Conservation (phyloP, 2,797 vertebrate species). For the Onychomys torridus region DNA sequence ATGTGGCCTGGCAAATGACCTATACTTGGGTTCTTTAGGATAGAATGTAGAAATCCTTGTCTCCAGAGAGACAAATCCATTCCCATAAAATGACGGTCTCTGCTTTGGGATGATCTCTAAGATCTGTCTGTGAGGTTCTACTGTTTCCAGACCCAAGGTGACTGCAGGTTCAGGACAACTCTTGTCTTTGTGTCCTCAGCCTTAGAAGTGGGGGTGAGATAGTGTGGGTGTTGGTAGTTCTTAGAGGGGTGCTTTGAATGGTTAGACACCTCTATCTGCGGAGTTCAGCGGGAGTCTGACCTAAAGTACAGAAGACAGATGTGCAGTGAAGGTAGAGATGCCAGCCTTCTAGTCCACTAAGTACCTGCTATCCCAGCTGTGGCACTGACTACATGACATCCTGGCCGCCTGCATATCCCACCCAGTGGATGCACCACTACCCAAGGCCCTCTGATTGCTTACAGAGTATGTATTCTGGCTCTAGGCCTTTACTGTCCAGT, state of each 20-base stretch:
- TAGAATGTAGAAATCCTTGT: not conserved
- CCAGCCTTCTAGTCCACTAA: not conserved
- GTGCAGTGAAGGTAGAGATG: not conserved
- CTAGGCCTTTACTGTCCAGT: too few relatives aligned
- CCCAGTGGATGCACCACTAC: accelerated
- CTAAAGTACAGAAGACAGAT: not conserved
- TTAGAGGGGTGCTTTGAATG: not conserved
- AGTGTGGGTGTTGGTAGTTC: too few relatives aligned
- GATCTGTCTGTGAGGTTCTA: not conserved
- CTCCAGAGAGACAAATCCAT: not conserved
- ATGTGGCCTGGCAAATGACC: too few relatives aligned
- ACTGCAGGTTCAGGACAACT: not conserved
- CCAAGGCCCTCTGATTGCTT: not conserved
- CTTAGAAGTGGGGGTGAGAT: not conserved
- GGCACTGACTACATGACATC: too few relatives aligned
- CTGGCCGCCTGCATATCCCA: too few relatives aligned
- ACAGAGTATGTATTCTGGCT: not conserved
- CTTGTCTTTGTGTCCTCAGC: not conserved
- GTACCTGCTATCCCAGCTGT: not conserved
- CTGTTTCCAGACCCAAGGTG: not conserved
- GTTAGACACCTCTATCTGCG: not conserved
- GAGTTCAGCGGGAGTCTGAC: not conserved
- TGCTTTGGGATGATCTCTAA: too few relatives aligned
- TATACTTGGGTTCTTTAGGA: too few relatives aligned
- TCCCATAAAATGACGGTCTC: too few relatives aligned